Evolutionary conservation across 30 jellyfish, hydroid and myxozoan species (phyloP), one percentile per base, ranked within the genome.

Genomic region (Hydra vulgaris): DNA sequence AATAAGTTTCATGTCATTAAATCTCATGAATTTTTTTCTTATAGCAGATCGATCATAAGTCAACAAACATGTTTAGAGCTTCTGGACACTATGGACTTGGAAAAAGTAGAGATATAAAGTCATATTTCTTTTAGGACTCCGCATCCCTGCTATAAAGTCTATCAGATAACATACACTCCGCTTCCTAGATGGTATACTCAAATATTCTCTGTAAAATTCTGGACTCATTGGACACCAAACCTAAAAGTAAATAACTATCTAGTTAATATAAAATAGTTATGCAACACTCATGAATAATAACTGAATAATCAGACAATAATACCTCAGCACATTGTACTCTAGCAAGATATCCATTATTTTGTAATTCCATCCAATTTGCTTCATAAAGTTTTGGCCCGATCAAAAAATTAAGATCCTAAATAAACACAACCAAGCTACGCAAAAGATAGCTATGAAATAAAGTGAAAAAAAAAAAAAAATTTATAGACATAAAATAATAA

Each of bases 251-350:
- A 79, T 27, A 17, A 74, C 17, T 7, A 19, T 20, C 53, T 16
- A 16, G 18, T 22, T 73, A 27, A 8, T n/a, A 8, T 19, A 23
- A 7, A n/a, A 5, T 76, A 54, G 25, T 23, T 53, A 76, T 21
- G 22, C n/a, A 56, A 56, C 16, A n/a, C n/a, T 56, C 16, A 56
- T 56, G 72, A 16, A 56, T n/a, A 40, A 3, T 12, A 40, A 40
- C 61, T 3, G 61, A 3, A 5, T 3, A 12, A 40, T 40, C 61
- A 40, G 12, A 40, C 8, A 12, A 40, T 12, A 12, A 40, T 68
- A 92, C 98, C 96, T 95, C 99, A 18, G 99, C 99, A 83, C 99
- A 95, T 74, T 95, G 99, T n/a, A 95, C 99, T 23, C 99, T 79
- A 16, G 99, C 99, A 0, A 95, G 84, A 81, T 71, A 95, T 0